Evolutionary conservation across 2,113 vertebrate genomes (phyloP), one percentile per base, ranked within the genome.

Genomic region (Aptenodytes forsteri): DNA sequence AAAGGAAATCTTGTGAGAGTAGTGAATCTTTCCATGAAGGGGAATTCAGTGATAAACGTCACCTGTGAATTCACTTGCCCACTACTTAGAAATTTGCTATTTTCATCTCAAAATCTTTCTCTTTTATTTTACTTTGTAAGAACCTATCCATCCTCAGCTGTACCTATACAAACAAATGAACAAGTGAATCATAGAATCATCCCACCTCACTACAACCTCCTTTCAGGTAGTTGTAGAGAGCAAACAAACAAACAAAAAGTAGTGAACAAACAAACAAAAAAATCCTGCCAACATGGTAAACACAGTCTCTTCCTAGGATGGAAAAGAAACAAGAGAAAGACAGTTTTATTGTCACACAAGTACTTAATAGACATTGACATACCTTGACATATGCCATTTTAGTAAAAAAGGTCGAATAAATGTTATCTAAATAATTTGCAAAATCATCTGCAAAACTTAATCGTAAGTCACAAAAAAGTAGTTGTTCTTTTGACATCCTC

Each of bases 331-430:
- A 56, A 78, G 3, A 44, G 10, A 40, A 56, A 56, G 40, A 38
- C 9, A n/a, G 4, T 25, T 62, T 75, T 83, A 12, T 83, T 86
- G 58, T 23, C 44, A 65, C 36, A 11, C 7, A 61, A n/a, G 7
- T 65, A 49, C 34, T 78, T 77, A 86, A 50, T 7, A 20, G 10
- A 61, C 34, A 16, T 40, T 72, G n/a, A 49, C 46, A 59, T 26
- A 92, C 25, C 17, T 71, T 2, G 25, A 50, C 2, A 9, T 20
- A 25, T 0, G 0, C 2, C 1, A 29, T 49, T 69, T 40, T n/a
- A 82, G 7, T 46, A 50, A 23, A 81, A 78, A 75, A 44, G 3
- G 4, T 25, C 27, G 71, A 72, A 89, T 46, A 64, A 56, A 46
- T 3, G 3, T 52, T 75, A 40, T 15, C 6, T 50, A 66, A 87